phyloP scores from a whole-genome alignment of 2,113 vertebrate genomes.

The Ondatra zibethicus region DNA sequence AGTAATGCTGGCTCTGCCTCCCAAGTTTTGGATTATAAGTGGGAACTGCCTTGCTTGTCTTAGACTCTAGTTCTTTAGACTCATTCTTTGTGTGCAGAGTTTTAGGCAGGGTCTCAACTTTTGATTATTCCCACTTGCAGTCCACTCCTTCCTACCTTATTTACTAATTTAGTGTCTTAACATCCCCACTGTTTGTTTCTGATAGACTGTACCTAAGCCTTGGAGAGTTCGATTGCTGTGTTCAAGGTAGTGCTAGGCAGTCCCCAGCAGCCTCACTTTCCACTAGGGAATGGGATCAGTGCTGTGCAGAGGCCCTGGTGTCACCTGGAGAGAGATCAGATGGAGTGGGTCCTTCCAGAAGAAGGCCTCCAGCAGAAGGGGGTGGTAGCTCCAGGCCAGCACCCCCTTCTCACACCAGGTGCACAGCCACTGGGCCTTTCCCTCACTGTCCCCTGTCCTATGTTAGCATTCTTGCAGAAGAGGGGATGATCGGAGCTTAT shows the following conservation, averaged over 20 bases:
- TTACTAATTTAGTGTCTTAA: neutral
- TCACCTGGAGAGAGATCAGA: neutral
- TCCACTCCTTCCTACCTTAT: neutral
- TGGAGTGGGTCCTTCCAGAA: neutral
- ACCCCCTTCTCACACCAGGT: neutral
- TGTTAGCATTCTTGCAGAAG: too few relatives aligned
- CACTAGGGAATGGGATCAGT: neutral
- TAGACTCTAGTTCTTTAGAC: neutral
- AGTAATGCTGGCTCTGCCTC: neutral
- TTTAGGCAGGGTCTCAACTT: too few relatives aligned
- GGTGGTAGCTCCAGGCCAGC: neutral
- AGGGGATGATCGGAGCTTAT: neutral
- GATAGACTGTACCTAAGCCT: neutral
- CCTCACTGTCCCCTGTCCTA: neutral
- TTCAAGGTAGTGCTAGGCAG: neutral
- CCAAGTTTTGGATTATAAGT: neutral
- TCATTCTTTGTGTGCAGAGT: neutral
- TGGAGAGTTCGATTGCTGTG: neutral
- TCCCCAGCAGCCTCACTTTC: neutral
- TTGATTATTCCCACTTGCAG: neutral
- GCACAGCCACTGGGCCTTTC: neutral
- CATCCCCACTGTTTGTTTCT: neutral
- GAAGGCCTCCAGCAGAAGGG: too few relatives aligned
- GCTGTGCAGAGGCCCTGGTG: neutral
- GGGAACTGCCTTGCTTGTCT: neutral